Evolutionary conservation across 2,888 invertebrate genomes (phyloP).

Genomic region (Listrodromus nycthemerus): DNA sequence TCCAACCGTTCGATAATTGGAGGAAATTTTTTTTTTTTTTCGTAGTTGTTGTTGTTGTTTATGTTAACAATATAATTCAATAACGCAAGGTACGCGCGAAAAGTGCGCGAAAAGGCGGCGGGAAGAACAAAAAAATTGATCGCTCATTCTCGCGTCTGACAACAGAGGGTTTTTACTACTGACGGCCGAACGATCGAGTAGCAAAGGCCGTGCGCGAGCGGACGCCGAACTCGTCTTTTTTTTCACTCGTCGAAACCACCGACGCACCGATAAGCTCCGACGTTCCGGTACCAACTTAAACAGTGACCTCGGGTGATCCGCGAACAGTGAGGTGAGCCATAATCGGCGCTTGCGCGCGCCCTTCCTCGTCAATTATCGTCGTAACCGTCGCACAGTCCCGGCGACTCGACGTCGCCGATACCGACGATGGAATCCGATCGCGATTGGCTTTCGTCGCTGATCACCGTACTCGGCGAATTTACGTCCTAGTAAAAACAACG

Average conservation of each 20-base stretch:
- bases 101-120: background rate
- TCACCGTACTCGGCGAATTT: background rate
- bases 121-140: background rate
- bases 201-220: background rate
- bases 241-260: too few species aligned
- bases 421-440: conserved; percentile 69
- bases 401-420: conserved; percentile 57
- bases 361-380: background rate
- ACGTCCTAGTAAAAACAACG: background rate
- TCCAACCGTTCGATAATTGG: background rate
- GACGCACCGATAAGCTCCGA: background rate
- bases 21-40: background rate
- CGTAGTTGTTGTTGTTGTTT: background rate
- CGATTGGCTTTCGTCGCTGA: conserved; percentile 16
- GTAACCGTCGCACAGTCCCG: conserved; percentile 19
- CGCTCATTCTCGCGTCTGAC: background rate
- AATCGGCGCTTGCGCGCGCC: conserved; percentile 73
- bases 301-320: conserved; percentile 22
- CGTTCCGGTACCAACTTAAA: background rate
- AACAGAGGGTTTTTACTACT: background rate
- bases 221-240: too few species aligned
- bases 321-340: conserved; percentile 11
- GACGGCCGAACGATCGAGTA: background rate
- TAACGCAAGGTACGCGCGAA: background rate
- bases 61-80: background rate